A percentile compares a stretch with the other conserved stretches of the same genome.
Evolutionary conservation across 1,140 invertebrate species (phyloP).

Genomic region (Ostrea edulis): DNA sequence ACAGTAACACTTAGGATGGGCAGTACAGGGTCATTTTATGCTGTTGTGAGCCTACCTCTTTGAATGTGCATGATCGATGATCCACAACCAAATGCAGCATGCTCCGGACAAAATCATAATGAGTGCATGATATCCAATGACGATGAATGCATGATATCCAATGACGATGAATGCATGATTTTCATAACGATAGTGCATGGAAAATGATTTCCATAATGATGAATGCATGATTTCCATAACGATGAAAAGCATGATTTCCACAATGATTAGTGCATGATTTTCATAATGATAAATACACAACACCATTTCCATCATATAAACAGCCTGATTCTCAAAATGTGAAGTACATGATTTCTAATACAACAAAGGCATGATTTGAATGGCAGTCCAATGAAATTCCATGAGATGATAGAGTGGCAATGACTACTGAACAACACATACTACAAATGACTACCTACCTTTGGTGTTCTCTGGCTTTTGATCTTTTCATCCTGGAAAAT

Average conservation of each 20-base stretch:
- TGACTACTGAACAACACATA: background rate
- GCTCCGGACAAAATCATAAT: background rate
- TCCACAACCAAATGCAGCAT: background rate
- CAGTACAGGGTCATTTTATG: too few relatives aligned
- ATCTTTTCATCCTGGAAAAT: slow-evolving; percentile 50
- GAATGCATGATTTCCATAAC: background rate
- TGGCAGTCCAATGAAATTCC: background rate
- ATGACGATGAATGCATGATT: background rate
- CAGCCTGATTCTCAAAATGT: background rate
- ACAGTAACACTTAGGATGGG: too few relatives aligned
- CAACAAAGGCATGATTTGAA: background rate
- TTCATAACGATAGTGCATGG: background rate
- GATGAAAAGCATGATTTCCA: background rate
- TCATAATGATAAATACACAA: background rate
- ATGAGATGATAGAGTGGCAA: background rate
- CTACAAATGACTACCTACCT: slow-evolving; percentile 11
- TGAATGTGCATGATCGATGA: background rate
- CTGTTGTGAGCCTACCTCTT: too few relatives aligned
- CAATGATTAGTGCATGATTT: too few relatives aligned
- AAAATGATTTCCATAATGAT: background rate
- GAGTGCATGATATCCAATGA: background rate
- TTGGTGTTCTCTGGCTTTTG: slow-evolving; percentile 41
- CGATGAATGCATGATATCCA: too few relatives aligned
- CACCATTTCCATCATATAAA: background rate
- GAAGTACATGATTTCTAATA: background rate